A percentile compares a stretch with the other conserved stretches of the same genome.
These are phyloP conservation scores for Hyperoplus immaculatus DNA, from an alignment of 2,797 vertebrate species.

Conservation along the genomic window DNA sequence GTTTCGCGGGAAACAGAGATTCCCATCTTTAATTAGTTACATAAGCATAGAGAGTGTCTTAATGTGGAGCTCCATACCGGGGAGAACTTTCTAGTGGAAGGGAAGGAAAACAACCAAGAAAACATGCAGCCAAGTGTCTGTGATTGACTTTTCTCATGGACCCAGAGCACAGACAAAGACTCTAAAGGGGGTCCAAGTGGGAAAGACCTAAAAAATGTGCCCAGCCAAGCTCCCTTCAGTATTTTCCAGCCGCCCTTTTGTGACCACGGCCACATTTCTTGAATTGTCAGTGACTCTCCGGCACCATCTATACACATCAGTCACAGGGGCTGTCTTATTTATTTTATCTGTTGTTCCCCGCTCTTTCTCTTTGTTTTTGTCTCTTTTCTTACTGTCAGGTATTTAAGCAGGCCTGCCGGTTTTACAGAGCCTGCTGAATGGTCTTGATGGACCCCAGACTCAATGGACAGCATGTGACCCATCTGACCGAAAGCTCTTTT, in stretches of 20 bases:
- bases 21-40: constrained; percentile 69
- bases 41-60: constrained; percentile 62
- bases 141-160: constrained; percentile 89
- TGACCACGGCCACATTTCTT: constrained; percentile 87
- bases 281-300: constrained; percentile 87
- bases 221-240: constrained; percentile 83
- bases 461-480: constrained; percentile 90
- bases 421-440: constrained; percentile 86
- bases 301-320: constrained; percentile 89
- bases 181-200: constrained; percentile 87
- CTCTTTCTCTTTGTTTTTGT: constrained; percentile 85
- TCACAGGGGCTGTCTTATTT: constrained; percentile 90
- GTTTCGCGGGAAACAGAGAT: constrained; percentile 47
- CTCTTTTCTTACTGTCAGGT: constrained; percentile 88
- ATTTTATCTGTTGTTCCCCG: constrained; percentile 87
- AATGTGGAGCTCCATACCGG: constrained; percentile 42
- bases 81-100: constrained; percentile 47
- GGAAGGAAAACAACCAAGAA: constrained; percentile 46
- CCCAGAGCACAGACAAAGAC: constrained; percentile 84
- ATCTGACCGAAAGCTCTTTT: constrained; percentile 88
- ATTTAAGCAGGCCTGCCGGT: constrained; percentile 88
- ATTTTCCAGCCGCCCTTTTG: constrained; percentile 84
- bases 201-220: constrained; percentile 86
- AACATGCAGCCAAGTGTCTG: constrained; percentile 72
- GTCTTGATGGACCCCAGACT: constrained; percentile 84